A percentile compares a stretch with the other conserved stretches of the same genome.
These are phyloP conservation scores for Listronotus oregonensis DNA, from an alignment of 1,140 invertebrate genomes.

Conservation along the genomic window DNA sequence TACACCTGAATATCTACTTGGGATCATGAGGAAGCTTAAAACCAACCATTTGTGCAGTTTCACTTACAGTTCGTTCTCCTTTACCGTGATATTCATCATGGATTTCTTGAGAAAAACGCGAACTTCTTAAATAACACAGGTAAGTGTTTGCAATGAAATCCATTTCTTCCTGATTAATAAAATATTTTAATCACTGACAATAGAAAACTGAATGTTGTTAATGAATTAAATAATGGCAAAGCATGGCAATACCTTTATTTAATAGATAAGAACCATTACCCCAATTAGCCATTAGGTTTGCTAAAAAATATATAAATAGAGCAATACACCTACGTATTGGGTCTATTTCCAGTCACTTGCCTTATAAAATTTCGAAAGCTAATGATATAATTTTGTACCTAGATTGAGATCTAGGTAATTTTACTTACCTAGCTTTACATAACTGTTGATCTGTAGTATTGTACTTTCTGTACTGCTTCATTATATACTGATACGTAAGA, in stretches of 20 bases:
- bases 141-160: conserved; percentile 72
- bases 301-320: too few species aligned
- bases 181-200: not conserved
- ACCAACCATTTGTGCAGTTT: conserved; percentile 82
- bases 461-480: conserved; percentile 73
- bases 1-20: conserved; percentile 50
- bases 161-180: conserved; percentile 67
- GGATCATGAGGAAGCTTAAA: conserved; percentile 85
- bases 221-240: too few species aligned
- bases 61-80: conserved; percentile 74
- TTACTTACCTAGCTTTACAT: conserved; percentile 67
- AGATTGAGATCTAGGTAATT: too few species aligned
- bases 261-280: too few species aligned
- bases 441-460: conserved; percentile 77
- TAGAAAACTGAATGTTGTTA: not conserved
- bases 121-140: conserved; percentile 72
- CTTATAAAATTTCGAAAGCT: not conserved
- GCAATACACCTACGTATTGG: too few species aligned
- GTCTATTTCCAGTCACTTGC: too few species aligned
- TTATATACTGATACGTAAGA: conserved; percentile 67
- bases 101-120: conserved; percentile 71
- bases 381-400: not conserved
- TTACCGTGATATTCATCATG: conserved; percentile 72
- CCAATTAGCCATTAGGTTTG: too few species aligned
- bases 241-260: too few species aligned